A percentile compares a stretch with the other conserved stretches of the same genome.
Conservation (phyloP, 2,113 vertebrate species). For the Muntiacus reevesi region DNA sequence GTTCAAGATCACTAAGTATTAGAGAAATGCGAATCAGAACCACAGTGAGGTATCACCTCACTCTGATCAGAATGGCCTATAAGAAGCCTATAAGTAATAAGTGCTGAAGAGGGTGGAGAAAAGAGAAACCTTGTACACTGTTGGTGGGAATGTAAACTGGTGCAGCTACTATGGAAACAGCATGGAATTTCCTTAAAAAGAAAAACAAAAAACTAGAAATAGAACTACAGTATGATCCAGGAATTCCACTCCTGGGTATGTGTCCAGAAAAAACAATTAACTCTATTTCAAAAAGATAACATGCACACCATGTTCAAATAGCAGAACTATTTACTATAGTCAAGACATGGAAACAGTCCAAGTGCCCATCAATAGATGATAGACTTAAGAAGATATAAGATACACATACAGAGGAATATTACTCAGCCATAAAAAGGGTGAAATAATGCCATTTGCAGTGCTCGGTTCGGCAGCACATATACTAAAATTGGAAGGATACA, state of each 20-base stretch:
- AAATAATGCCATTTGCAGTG: not conserved
- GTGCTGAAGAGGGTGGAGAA: not conserved
- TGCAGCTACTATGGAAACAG: not conserved
- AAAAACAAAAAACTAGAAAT: not conserved
- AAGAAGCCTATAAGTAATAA: not conserved
- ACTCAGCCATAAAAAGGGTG: not conserved
- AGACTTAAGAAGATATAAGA: not conserved
- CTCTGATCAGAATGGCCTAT: not conserved
- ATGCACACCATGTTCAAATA: not conserved
- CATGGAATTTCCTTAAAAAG: not conserved
- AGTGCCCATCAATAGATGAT: not conserved
- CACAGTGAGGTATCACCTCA: not conserved
- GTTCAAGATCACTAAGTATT: not conserved
- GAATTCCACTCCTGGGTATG: not conserved
- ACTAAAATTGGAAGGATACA: no score
- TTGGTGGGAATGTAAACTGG: not conserved
- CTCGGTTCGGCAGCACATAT: no score
- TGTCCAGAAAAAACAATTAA: not conserved
- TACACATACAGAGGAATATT: not conserved
- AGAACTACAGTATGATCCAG: not conserved
- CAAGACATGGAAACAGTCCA: not conserved
- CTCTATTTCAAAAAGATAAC: not conserved
- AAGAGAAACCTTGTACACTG: not conserved
- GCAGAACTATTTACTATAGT: not conserved
- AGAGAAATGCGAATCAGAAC: not conserved